Percentiles rank a stretch among this genome's conserved stretches.
These are phyloP conservation scores for Ciona savignyi DNA, from an alignment of 23 tunicate genomes.

Conservation along the genomic window DNA sequence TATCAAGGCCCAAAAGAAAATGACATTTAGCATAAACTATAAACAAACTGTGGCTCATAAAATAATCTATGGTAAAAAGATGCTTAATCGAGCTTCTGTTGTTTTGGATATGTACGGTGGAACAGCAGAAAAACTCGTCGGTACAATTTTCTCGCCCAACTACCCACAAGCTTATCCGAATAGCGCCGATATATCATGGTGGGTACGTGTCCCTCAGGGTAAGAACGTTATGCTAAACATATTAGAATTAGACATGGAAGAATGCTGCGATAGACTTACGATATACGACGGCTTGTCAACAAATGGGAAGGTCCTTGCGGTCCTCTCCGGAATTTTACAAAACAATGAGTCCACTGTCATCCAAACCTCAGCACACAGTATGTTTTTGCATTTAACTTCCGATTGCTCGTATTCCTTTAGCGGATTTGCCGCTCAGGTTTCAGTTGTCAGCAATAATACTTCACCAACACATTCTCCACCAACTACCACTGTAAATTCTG, in stretches of 20 bases:
- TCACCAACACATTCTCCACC: neutral
- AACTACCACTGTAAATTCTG: neutral
- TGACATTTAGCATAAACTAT: neutral
- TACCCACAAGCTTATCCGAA: slow-evolving; percentile 21
- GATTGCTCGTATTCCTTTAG: slow-evolving; percentile 4
- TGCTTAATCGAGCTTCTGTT: neutral
- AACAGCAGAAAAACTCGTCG: neutral
- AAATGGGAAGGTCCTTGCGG: neutral
- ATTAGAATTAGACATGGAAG: neutral
- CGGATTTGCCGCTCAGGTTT: slow-evolving; percentile 4
- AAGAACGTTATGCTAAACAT: neutral
- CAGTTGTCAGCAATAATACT: neutral
- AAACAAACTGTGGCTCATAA: neutral
- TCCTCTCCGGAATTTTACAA: neutral
- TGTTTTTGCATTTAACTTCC: neutral
- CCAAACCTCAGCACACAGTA: neutral
- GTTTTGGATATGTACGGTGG: neutral
- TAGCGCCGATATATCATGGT: slow-evolving; percentile 18
- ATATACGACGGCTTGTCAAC: slow-evolving; percentile 16
- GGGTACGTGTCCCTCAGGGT: neutral
- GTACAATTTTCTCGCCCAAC: slow-evolving; percentile 17
- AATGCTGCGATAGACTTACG: slow-evolving; percentile 10
- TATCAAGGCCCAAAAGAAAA: neutral
- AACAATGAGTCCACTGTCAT: neutral
- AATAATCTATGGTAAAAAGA: neutral